Evolutionary conservation across 2,113 vertebrate species (phyloP).

Genomic region (cattle (Bos taurus)): ARS-UCD2.0 NC_037343.1:49467501-49468000

Average conservation of each 20-base stretch:
- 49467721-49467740: background rate
- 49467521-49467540: too few species aligned
- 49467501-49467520: too few species aligned
- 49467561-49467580: too few species aligned
- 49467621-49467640: fast-evolving
- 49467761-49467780: fast-evolving
- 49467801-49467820: background rate
- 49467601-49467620: background rate
- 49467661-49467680: background rate
- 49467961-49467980: background rate
- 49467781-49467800: background rate
- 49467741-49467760: background rate
- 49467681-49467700: background rate
- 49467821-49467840: background rate
- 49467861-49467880: background rate
- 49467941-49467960: background rate
- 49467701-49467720: background rate
- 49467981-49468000: background rate
- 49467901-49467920: background rate
- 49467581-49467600: background rate
- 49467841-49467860: fast-evolving
- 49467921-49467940: background rate
- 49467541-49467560: too few species aligned
- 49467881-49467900: background rate
- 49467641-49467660: background rate